Evolutionary conservation across 2,888 invertebrate genomes (phyloP).

Genomic region (Tipula unca): DNA sequence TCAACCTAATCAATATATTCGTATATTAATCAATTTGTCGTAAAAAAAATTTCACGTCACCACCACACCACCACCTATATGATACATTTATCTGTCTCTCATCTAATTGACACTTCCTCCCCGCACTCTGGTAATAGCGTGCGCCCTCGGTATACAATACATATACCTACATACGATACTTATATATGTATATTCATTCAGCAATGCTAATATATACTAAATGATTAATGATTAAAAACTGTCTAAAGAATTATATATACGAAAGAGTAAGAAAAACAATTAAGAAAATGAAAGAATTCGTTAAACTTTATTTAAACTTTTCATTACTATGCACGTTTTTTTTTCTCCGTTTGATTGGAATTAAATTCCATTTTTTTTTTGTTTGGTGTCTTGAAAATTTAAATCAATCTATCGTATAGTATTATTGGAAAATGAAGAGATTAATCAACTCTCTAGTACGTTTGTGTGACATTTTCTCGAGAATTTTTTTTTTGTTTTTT

Average conservation of each 20-base stretch:
- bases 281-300: background rate
- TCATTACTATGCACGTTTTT: background rate
- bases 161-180: too few species aligned
- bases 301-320: slow-evolving; percentile 14
- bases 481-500: too few species aligned
- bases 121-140: background rate
- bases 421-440: background rate
- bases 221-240: background rate
- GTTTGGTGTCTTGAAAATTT: background rate
- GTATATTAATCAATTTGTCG: background rate
- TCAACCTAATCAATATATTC: background rate
- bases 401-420: background rate
- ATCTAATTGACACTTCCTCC: background rate
- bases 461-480: background rate
- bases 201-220: background rate
- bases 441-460: background rate
- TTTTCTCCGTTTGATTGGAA: background rate
- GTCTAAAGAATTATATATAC: background rate
- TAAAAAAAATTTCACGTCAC: background rate
- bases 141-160: background rate
- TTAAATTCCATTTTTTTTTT: background rate
- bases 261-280: background rate
- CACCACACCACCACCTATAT: too few species aligned
- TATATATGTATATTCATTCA: background rate
- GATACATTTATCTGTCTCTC: background rate